Evolutionary conservation across 2,113 vertebrate species (phyloP), one percentile per base, ranked within the genome.

Genomic region (Cnemophilus loriae): DNA sequence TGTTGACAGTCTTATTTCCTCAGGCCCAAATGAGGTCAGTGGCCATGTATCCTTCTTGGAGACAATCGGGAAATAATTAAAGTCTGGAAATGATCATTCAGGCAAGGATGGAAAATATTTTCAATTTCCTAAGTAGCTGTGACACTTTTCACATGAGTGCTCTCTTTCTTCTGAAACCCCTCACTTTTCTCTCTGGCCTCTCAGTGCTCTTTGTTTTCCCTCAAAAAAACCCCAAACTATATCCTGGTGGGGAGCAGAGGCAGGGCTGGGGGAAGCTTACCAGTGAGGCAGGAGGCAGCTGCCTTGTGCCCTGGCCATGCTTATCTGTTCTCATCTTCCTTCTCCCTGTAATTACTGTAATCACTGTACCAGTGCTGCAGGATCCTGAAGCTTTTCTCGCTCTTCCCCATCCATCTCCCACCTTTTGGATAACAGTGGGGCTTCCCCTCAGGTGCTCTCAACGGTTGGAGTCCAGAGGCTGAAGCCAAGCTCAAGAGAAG

Each of bases 71-170:
- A 93, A 91, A 87, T 90, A 83, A 80, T 92, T 93, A 78, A 93
- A 95, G 79, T 94, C 61, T 95, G 82, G 78, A 95, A 94, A 81
- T 78, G 26, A 70, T 95, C 42, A 27, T 68, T 93, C 56, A 61
- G 87, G 61, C 76, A 77, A 63, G 67, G 84, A 55, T 86, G 94
- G 87, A 94, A 93, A 94, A 77, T 52, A 76, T 89, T 93, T 96
- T 77, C 74, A 84, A 46, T 95, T 93, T 94, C 91, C 81, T 88
- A 91, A 80, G 67, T 79, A 57, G 61, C 78, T 82, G 74, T 79
- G 75, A 75, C 81, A 82, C 63, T 69, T 84, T 84, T 65, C 87
- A 76, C 63, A 63, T 92, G 81, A 85, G 73, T 59, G 68, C 55
- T 92, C 24, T 33, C 83, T 95, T 95, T 80, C 79, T 93, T 95